Percentiles rank a stretch among this genome's conserved stretches.
Conservation (phyloP, 2,797 vertebrate genomes). For the Gallirallus australis region DNA sequence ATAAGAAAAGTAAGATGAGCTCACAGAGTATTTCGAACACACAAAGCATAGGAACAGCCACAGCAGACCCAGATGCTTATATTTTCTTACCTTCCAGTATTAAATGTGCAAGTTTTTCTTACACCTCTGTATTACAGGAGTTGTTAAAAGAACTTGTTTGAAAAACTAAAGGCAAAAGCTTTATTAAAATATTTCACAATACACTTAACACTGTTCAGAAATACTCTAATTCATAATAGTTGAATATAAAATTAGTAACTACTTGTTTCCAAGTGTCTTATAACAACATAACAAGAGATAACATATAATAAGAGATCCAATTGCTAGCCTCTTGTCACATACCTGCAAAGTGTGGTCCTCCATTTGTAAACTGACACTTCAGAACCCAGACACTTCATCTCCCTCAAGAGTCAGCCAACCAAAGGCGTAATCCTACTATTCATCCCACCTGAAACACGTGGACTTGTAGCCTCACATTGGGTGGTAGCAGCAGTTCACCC, state of each 20-base stretch:
- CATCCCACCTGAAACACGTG: background rate
- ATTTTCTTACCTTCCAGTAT: background rate
- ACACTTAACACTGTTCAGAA: background rate
- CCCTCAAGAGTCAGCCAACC: background rate
- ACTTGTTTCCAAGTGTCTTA: background rate
- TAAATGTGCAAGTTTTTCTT: background rate
- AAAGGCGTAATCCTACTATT: background rate
- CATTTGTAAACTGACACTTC: background rate
- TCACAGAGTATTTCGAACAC: background rate
- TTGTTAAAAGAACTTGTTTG: background rate
- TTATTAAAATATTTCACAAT: background rate
- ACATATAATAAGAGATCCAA: background rate
- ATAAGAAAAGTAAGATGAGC: background rate
- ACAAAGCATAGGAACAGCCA: background rate
- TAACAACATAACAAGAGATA: background rate
- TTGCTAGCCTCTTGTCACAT: background rate
- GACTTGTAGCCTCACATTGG: accelerated
- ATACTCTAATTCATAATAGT: background rate
- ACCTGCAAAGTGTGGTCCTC: background rate
- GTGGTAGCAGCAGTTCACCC: background rate
- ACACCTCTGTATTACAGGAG: background rate
- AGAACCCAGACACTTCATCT: background rate
- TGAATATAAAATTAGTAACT: background rate
- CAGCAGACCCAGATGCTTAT: background rate
- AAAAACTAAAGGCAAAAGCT: accelerated